Percentiles rank a stretch among this genome's conserved stretches.
Conservation (phyloP, 2,888 invertebrate genomes). For the Spilarctia lutea region DNA sequence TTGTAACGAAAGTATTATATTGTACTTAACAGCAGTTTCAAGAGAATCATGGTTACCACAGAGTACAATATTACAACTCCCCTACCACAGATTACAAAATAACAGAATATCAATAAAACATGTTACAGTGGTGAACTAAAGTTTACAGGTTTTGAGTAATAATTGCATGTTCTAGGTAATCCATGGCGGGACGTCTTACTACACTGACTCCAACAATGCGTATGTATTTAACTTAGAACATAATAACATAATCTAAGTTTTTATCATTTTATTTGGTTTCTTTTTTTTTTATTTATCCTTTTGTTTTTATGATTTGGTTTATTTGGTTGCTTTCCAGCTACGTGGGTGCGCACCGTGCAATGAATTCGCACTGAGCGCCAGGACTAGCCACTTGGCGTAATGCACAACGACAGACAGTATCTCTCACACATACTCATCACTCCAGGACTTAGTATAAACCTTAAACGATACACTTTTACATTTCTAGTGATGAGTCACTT, state of each 20-base stretch:
- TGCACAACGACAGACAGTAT: constrained; percentile 8
- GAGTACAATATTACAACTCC: too few relatives aligned
- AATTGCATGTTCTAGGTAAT: constrained; percentile 60
- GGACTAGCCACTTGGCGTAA: constrained; percentile 22
- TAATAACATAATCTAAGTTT: background rate
- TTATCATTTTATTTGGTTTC: background rate
- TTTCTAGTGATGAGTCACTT: background rate
- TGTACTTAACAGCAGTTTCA: too few relatives aligned
- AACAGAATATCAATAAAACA: too few relatives aligned
- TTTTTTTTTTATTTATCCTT: background rate
- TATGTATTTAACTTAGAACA: constrained; percentile 32
- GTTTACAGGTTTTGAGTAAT: background rate
- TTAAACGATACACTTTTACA: background rate
- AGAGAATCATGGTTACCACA: too few relatives aligned
- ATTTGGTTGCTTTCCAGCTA: constrained; percentile 49
- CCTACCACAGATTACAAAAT: too few relatives aligned
- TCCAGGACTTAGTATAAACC: background rate
- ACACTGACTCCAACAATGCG: constrained; percentile 46
- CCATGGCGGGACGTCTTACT: constrained; percentile 55
- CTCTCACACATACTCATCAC: constrained; percentile 2
- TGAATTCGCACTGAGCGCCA: constrained; percentile 52
- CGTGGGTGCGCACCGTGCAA: constrained; percentile 43
- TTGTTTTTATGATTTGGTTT: constrained; percentile 34
- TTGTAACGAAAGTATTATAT: too few relatives aligned
- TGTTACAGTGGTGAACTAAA: too few relatives aligned